phyloP scores from a whole-genome alignment of 2,888 invertebrate species.

The Anthophora plumipes region DNA sequence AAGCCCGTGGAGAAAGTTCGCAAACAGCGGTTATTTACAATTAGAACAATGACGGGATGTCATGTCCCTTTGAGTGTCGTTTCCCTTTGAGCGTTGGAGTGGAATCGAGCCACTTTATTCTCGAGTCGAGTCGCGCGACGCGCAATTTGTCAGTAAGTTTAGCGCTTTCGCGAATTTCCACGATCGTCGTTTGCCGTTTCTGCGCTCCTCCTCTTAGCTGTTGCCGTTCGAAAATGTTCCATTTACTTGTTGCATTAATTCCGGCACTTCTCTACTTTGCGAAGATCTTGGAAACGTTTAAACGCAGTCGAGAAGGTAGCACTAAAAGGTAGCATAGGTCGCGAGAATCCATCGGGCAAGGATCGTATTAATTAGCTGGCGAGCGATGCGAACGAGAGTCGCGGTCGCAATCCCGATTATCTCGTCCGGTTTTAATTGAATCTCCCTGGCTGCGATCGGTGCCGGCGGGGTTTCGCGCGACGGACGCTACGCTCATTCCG shows the following conservation, averaged over 20 bases:
- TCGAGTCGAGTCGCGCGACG: constrained; percentile 13
- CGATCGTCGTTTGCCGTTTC: background rate
- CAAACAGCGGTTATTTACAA: constrained; percentile 18
- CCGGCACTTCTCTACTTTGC: too few species aligned
- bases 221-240: too few species aligned
- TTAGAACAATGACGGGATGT: constrained; percentile 7
- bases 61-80: constrained; percentile 21
- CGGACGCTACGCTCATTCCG: constrained; percentile 6
- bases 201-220: background rate
- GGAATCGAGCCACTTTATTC: constrained; percentile 16
- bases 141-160: constrained; percentile 7
- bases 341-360: background rate
- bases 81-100: constrained; percentile 12
- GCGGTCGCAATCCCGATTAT: constrained; percentile 31
- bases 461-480: constrained; percentile 22
- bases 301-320: background rate
- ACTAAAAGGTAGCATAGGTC: background rate
- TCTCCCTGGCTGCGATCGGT: background rate
- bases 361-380: constrained; percentile 25
- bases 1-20: constrained; percentile 11
- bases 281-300: background rate
- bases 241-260: too few species aligned
- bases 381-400: constrained; percentile 14
- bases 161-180: background rate
- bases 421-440: constrained; percentile 37